phyloP scores from a whole-genome alignment of 2,888 invertebrate species.

The Dasypolia templi region DNA sequence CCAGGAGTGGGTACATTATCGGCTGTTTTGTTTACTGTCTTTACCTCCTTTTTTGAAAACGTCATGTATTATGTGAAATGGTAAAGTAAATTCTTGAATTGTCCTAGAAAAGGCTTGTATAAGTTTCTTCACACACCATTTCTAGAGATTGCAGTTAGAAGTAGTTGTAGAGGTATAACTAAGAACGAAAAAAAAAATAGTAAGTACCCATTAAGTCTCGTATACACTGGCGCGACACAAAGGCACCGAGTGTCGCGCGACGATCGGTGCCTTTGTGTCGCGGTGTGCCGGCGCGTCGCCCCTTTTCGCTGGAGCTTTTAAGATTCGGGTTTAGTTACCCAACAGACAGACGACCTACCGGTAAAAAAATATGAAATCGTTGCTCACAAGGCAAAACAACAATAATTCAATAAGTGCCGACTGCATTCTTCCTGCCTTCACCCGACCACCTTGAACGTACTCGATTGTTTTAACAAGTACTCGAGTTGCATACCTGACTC shows the following conservation, averaged over 20 bases:
- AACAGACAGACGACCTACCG: conserved; percentile 3
- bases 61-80: too few relatives aligned
- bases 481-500: conserved; percentile 72
- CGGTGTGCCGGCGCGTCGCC: too few relatives aligned
- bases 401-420: conserved; percentile 67
- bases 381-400: conserved; percentile 70
- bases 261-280: too few relatives aligned
- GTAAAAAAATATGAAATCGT: conserved; percentile 44
- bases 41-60: too few relatives aligned
- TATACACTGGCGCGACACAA: too few relatives aligned
- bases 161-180: not conserved
- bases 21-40: too few relatives aligned
- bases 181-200: not conserved
- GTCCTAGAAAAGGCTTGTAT: not conserved
- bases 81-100: not conserved
- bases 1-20: too few relatives aligned
- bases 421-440: conserved; percentile 85
- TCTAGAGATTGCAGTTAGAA: not conserved
- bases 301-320: too few relatives aligned
- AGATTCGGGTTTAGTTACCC: not conserved
- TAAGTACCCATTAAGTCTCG: too few relatives aligned
- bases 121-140: not conserved
- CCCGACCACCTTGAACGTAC: conserved; percentile 82
- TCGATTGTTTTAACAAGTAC: conserved; percentile 72
- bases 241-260: too few relatives aligned